Evolutionary conservation across 2,888 invertebrate genomes (phyloP).

Genomic region (Dryobotodes eremita): DNA sequence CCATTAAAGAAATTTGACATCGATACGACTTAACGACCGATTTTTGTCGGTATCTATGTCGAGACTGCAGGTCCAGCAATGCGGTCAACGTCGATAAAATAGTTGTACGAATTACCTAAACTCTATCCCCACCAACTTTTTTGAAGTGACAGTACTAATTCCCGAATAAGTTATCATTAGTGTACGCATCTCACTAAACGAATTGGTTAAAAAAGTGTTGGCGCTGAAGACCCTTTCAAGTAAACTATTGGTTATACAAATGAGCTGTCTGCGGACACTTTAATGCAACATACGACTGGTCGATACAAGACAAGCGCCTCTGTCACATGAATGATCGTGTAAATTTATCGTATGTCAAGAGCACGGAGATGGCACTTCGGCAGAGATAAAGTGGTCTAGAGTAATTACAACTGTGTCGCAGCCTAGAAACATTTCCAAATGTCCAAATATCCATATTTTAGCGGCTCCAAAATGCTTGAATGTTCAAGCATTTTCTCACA

Average conservation of each 20-base stretch:
- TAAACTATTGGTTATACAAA: slow-evolving; percentile 6
- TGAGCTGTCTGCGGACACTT: background rate
- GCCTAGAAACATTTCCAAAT: slow-evolving; percentile 13
- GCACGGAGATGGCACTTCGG: slow-evolving; percentile 2
- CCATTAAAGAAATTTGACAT: too few relatives aligned
- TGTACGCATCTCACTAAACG: background rate
- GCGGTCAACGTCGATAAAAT: background rate
- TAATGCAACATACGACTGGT: slow-evolving; percentile 11
- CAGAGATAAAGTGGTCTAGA: slow-evolving; percentile 33
- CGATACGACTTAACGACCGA: too few relatives aligned
- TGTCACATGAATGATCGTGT: slow-evolving; percentile 25
- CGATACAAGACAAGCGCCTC: slow-evolving; percentile 9
- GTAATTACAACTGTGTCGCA: slow-evolving; percentile 1
- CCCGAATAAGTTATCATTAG: background rate
- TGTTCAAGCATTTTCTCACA: background rate
- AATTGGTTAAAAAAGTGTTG: background rate
- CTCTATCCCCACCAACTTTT: background rate
- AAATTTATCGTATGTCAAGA: slow-evolving; percentile 39
- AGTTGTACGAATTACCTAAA: too few relatives aligned
- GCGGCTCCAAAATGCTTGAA: background rate
- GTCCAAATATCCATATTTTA: slow-evolving; percentile 10
- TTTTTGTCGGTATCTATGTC: too few relatives aligned
- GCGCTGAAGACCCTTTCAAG: background rate
- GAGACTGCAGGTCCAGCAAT: too few relatives aligned
- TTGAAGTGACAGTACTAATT: background rate